Conservation (phyloP, 2,797 vertebrate species). For the Hozukius guyotensis region DNA sequence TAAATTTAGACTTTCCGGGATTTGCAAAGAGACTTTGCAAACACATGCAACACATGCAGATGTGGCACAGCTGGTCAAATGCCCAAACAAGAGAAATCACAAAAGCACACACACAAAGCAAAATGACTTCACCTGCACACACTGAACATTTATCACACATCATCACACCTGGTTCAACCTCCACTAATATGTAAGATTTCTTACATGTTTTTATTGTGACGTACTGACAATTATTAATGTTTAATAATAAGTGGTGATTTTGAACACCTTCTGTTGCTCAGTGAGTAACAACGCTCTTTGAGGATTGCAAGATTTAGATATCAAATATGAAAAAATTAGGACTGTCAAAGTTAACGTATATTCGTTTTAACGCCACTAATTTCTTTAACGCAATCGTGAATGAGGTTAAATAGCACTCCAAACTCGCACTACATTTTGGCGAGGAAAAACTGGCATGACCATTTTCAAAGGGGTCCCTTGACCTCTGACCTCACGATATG, state of each 20-base stretch:
- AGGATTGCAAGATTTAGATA: background rate
- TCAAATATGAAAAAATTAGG: background rate
- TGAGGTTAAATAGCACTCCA: too few relatives aligned
- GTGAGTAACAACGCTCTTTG: background rate
- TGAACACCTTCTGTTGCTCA: background rate
- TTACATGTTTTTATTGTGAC: background rate
- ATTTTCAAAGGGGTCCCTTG: too few relatives aligned
- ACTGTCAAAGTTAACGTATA: rapidly evolving
- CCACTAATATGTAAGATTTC: background rate
- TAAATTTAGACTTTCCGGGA: background rate
- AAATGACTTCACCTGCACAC: background rate
- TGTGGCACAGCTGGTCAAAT: background rate
- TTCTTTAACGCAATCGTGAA: too few relatives aligned
- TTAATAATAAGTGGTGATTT: background rate
- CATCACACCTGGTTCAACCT: background rate
- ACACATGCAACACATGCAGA: background rate
- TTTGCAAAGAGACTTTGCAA: background rate
- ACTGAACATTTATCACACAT: background rate
- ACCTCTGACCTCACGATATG: too few relatives aligned
- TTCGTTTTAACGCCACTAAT: too few relatives aligned
- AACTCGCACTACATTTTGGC: too few relatives aligned
- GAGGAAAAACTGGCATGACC: too few relatives aligned
- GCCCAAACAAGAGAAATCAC: background rate
- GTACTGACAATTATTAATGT: background rate
- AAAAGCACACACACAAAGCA: background rate